Percentiles rank a stretch among this genome's conserved stretches.
These are phyloP conservation scores for Chelonoidis abingdonii DNA, from an alignment of 2,113 vertebrate genomes.

Conservation along the genomic window DNA sequence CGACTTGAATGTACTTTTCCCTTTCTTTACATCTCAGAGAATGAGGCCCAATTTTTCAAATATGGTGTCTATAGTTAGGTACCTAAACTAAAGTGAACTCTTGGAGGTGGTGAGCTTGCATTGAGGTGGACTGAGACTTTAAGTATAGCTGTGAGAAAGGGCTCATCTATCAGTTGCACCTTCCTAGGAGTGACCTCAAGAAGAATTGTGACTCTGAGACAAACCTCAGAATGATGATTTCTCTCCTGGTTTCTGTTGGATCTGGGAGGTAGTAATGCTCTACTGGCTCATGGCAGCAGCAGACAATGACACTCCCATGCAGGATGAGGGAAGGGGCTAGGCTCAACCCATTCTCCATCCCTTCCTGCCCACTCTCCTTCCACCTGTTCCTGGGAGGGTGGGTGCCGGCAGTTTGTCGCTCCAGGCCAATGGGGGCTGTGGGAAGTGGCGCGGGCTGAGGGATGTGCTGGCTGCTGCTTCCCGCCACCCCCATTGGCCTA, in stretches of 20 bases:
- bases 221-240: background rate
- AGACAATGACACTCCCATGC: background rate
- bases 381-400: background rate
- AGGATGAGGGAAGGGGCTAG: background rate
- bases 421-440: too few relatives aligned
- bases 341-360: background rate
- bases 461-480: too few relatives aligned
- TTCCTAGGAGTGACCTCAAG: background rate
- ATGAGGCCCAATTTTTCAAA: background rate
- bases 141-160: background rate
- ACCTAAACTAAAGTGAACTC: background rate
- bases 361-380: background rate
- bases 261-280: constrained; percentile 25
- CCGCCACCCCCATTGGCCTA: too few relatives aligned
- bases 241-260: constrained; percentile 33
- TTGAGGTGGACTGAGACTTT: accelerated
- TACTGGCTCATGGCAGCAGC: background rate
- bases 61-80: background rate
- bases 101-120: background rate
- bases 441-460: too few relatives aligned
- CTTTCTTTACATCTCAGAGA: background rate
- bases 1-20: background rate
- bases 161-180: background rate
- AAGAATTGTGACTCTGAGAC: constrained; percentile 16
- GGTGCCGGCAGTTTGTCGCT: too few relatives aligned